Evolutionary conservation across 2,113 vertebrate genomes (phyloP).

Genomic region (Zosterops borbonicus): DNA sequence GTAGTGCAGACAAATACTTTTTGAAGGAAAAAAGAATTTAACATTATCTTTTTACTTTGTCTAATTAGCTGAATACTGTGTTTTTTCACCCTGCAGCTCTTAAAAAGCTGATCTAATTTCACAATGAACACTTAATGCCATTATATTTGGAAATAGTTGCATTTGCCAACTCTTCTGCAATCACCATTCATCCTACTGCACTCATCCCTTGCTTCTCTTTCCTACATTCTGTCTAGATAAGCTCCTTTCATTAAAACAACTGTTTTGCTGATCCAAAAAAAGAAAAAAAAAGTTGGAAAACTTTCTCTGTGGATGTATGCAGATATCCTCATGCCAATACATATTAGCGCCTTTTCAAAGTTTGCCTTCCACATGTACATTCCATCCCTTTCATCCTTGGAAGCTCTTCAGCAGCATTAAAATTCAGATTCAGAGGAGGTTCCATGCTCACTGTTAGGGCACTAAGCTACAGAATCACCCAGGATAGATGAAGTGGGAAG

Average conservation of each 20-base stretch:
- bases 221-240: conserved; percentile 30
- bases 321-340: not conserved
- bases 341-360: not conserved
- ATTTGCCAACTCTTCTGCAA: conserved; percentile 48
- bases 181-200: not conserved
- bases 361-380: not conserved
- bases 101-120: conserved; percentile 64
- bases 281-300: not conserved
- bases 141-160: conserved; percentile 62
- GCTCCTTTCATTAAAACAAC: not conserved
- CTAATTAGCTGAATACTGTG: conserved; percentile 68
- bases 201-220: not conserved
- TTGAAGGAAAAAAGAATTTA: conserved; percentile 60
- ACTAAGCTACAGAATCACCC: not conserved
- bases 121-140: conserved; percentile 61
- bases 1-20: conserved; percentile 60
- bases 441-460: not conserved
- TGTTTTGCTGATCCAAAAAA: conserved; percentile 12
- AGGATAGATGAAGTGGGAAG: not conserved
- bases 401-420: not conserved
- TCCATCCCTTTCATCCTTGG: not conserved
- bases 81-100: conserved; percentile 61
- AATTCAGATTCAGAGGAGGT: not conserved
- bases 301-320: not conserved
- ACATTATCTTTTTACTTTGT: conserved; percentile 69